These are phyloP conservation scores for Oceanodroma tethys DNA, from an alignment of 2,113 vertebrate species.

Conservation along the genomic window DNA sequence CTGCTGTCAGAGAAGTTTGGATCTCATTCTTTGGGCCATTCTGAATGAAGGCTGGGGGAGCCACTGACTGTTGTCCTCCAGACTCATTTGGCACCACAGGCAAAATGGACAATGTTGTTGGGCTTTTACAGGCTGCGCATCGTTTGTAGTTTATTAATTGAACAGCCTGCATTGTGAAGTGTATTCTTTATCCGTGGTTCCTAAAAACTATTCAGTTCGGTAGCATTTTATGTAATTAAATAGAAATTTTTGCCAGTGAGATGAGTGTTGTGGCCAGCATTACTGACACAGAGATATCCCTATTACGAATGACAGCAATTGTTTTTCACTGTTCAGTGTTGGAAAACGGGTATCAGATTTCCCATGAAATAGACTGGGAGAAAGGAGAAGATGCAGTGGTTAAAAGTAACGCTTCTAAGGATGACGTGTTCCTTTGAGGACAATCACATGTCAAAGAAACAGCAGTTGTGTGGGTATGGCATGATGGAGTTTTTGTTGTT, in stretches of 20 bases:
- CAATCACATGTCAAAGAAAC: not conserved
- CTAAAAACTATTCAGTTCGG: fast-evolving
- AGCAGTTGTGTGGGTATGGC: not conserved
- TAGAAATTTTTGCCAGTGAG: not conserved
- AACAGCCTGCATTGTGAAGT: not conserved
- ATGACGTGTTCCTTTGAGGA: not conserved
- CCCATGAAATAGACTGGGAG: not conserved
- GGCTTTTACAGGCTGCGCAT: fast-evolving
- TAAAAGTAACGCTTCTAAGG: not conserved
- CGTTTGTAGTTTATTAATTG: not conserved
- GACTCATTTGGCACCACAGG: not conserved
- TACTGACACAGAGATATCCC: not conserved
- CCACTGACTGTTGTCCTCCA: not conserved
- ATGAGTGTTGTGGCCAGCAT: not conserved
- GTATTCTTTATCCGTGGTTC: not conserved
- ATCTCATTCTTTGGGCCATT: not conserved
- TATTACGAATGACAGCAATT: not conserved
- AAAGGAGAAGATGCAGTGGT: not conserved
- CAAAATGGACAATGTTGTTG: not conserved
- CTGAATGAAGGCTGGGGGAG: not conserved
- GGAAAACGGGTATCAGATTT: not conserved
- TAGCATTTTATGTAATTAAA: not conserved
- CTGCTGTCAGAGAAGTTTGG: not conserved
- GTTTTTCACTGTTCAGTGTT: not conserved
- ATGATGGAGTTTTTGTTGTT: not conserved